These are phyloP conservation scores for Gonatopus flavifemur DNA, from an alignment of 1,140 invertebrate genomes.

Conservation along the genomic window DNA sequence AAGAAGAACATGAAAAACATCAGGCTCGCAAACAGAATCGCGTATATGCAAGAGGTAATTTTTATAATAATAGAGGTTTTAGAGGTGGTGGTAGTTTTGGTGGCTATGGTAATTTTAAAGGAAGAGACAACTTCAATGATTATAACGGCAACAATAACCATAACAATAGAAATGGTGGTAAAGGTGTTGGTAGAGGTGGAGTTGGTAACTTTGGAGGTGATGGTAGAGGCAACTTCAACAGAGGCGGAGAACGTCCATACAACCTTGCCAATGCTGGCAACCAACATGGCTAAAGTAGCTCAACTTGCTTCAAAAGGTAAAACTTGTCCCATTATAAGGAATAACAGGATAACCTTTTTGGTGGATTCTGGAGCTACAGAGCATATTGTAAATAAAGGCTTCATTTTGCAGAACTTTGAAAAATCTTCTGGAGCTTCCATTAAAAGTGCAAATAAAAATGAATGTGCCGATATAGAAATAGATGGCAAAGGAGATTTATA, in stretches of 20 bases:
- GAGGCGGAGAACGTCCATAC: too few relatives aligned
- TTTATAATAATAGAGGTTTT: constrained; percentile 1
- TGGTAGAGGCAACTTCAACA: too few relatives aligned
- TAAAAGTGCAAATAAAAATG: constrained; percentile 21
- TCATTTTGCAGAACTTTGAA: constrained; percentile 20
- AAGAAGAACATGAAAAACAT: too few relatives aligned
- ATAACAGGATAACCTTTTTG: constrained; percentile 14
- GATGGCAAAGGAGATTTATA: constrained; percentile 14
- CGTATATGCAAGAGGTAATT: not conserved
- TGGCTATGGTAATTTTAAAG: not conserved
- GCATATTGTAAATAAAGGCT: constrained; percentile 16
- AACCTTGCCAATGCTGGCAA: too few relatives aligned
- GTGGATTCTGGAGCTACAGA: constrained; percentile 21
- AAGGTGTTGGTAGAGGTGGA: too few relatives aligned
- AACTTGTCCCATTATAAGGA: too few relatives aligned
- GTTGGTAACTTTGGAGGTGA: too few relatives aligned
- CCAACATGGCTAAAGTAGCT: not conserved
- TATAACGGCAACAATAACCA: too few relatives aligned
- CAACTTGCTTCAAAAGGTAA: not conserved
- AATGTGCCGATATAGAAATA: constrained; percentile 16
- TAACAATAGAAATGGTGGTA: too few relatives aligned
- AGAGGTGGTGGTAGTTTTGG: not conserved
- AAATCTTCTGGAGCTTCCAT: constrained; percentile 2
- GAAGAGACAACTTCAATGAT: too few relatives aligned
- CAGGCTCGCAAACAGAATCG: not conserved